phyloP scores from a whole-genome alignment of 2,797 vertebrate genomes.

The Chelon auratus region DNA sequence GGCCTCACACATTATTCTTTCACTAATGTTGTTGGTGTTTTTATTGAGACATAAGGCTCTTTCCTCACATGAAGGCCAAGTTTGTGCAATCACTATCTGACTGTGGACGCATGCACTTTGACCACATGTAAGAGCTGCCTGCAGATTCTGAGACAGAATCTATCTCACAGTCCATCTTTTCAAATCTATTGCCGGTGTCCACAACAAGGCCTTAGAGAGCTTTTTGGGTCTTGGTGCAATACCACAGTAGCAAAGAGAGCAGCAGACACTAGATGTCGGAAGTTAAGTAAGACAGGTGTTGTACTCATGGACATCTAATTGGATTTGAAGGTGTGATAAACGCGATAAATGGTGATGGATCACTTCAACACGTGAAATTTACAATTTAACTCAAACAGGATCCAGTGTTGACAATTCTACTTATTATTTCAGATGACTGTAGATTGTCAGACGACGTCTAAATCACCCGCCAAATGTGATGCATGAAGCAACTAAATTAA shows the following conservation, averaged over 20 bases:
- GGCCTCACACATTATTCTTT: neutral
- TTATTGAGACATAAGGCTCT: no score
- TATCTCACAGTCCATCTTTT: neutral
- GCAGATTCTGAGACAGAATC: neutral
- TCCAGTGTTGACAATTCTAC: no score
- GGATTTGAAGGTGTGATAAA: neutral
- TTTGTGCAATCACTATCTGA: neutral
- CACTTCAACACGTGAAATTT: no score
- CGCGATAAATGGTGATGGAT: no score
- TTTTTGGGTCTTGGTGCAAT: no score
- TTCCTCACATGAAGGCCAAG: neutral
- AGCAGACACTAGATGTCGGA: neutral
- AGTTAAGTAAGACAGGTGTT: neutral
- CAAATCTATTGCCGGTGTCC: no score
- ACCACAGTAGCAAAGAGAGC: neutral
- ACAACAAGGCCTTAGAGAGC: no score
- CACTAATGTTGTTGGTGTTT: no score
- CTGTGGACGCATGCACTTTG: neutral
- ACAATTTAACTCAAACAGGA: no score
- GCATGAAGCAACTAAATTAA: neutral
- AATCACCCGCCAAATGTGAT: slow-evolving; percentile 9
- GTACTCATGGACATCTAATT: neutral
- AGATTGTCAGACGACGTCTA: slow-evolving; percentile 1
- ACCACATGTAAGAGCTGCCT: neutral
- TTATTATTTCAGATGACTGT: neutral